Evolutionary conservation across 2,797 vertebrate genomes (phyloP).

Genomic region (Coluber constrictor): DNA sequence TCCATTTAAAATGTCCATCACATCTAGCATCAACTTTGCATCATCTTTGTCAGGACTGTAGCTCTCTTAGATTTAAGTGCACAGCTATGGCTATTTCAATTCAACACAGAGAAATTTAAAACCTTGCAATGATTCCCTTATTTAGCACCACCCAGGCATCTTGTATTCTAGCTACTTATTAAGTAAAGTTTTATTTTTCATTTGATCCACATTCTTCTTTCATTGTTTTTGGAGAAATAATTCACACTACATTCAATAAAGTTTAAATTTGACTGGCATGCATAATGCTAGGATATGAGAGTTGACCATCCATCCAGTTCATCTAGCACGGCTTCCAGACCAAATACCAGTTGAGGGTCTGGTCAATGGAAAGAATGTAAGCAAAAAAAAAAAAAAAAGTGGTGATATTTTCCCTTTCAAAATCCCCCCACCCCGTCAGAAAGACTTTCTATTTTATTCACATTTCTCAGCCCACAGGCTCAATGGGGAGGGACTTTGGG

Average conservation of each 20-base stretch:
- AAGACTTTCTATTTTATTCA: neutral
- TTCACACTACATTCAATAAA: neutral
- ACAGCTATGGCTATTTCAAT: neutral
- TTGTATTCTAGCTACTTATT: neutral
- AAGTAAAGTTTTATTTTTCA: neutral
- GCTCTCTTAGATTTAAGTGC: neutral
- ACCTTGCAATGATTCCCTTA: neutral
- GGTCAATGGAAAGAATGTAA: constrained; percentile 71
- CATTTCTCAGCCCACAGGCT: constrained; percentile 2
- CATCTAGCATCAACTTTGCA: neutral
- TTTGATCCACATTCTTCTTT: neutral
- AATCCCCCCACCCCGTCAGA: neutral
- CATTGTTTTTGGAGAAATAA: neutral
- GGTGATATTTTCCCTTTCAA: constrained; percentile 52
- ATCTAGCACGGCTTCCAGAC: constrained; percentile 35
- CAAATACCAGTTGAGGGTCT: constrained; percentile 66
- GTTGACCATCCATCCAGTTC: constrained; percentile 34
- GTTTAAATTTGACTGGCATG: neutral
- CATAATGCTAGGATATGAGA: constrained; percentile 6
- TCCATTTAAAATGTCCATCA: neutral
- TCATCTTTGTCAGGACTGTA: neutral
- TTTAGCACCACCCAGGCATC: neutral
- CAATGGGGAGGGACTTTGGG: constrained; percentile 30
- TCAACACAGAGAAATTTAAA: neutral
- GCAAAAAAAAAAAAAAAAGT: constrained; percentile 42